Evolutionary conservation across 2,797 vertebrate species (phyloP).

Genomic region (Hypotaenidia philippensis): DNA sequence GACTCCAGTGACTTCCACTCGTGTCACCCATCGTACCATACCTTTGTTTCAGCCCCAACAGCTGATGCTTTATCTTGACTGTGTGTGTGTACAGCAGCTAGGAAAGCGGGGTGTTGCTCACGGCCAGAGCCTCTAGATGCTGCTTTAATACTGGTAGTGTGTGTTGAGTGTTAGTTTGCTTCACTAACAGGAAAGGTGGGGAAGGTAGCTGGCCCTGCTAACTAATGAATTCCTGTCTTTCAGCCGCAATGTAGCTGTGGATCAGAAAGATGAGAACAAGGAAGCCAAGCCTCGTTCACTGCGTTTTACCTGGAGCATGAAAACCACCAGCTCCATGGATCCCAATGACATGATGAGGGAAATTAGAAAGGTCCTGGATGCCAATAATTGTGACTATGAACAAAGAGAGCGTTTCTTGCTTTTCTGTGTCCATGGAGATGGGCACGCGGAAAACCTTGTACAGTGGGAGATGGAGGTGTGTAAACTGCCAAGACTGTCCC

Average conservation of each 20-base stretch:
- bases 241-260: slow-evolving; percentile 94
- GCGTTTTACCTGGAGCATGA: slow-evolving; percentile 94
- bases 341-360: slow-evolving; percentile 91
- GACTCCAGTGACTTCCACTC: neutral
- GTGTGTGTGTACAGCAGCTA: neutral
- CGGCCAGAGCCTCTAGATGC: neutral
- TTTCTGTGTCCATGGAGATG: slow-evolving; percentile 90
- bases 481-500: slow-evolving; percentile 92
- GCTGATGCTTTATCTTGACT: slow-evolving; percentile 10
- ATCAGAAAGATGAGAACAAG: slow-evolving; percentile 94
- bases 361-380: slow-evolving; percentile 90
- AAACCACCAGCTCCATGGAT: slow-evolving; percentile 92
- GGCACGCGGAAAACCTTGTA: slow-evolving; percentile 88
- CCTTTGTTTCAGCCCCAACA: neutral
- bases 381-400: slow-evolving; percentile 92
- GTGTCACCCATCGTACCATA: neutral
- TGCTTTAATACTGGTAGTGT: neutral
- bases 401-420: slow-evolving; percentile 91
- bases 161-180: neutral
- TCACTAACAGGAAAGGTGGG: neutral
- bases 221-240: slow-evolving; percentile 60
- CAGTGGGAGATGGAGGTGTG: slow-evolving; percentile 96
- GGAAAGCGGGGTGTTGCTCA: neutral
- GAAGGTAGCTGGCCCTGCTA: neutral
- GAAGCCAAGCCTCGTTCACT: slow-evolving; percentile 91